Evolutionary conservation across 2,888 invertebrate species (phyloP), one percentile per base, ranked within the genome.

Genomic region (Subacronicta megacephala): DNA sequence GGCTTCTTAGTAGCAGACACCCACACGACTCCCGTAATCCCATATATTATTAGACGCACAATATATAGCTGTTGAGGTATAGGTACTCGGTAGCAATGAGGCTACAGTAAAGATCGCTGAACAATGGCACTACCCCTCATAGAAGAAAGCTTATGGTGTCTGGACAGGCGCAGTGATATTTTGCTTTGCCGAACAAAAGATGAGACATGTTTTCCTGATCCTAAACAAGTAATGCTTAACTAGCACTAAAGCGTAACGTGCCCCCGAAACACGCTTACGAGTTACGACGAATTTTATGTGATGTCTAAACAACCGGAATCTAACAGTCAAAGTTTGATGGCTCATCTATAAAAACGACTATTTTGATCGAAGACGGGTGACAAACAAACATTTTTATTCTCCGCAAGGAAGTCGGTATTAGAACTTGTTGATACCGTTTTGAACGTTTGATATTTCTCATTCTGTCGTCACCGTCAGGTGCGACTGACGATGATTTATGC

Each of bases 401-500:
- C 33, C 55, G 13, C 47, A 57, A 58, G 55, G 62, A 72, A 71
- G 55, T 72, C 64, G 56, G 70, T 72, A 76, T 78, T 73, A 74
- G 72, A 79, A 83, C 86, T 85, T 88, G 87, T 86, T 89, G 88
- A 88, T 87, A 79, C 77, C 78, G 62, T 67, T 68, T 75, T 62
- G 72, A 82, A 75, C 77, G 82, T 80, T 87, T 80, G 79, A 83
- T 87, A 91, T 92, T 89, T 89, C 88, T 89, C 90, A 89, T 81
- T 72, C 81, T 72, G 80, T 79, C 79, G 71, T 72, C 68, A 59
- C 77, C 77, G 83, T 75, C 92, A 92, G 92, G 91, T 93, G 92
- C 71, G 76, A 54, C 76, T 86, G 93, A 90, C 90, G 85, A 87
- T 90, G 92, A 93, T 92, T 92, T 90, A 92, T 89, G 72, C 78